A percentile compares a stretch with the other conserved stretches of the same genome.
These are phyloP conservation scores for Folsomia candida DNA, from an alignment of 2,888 invertebrate species.

Conservation along the genomic window DNA sequence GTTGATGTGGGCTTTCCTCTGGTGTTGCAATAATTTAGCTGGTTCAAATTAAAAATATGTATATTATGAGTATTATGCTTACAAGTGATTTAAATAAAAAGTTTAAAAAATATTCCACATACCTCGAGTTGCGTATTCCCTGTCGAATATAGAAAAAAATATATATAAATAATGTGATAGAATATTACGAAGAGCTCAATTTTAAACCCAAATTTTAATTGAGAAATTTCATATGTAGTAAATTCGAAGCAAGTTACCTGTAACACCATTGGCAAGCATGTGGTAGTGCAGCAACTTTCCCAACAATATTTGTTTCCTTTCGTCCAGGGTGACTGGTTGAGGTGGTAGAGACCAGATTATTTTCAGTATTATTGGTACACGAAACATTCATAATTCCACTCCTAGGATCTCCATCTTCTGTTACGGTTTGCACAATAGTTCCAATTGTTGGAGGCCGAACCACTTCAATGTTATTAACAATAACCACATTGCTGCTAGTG, in stretches of 20 bases:
- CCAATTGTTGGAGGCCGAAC: slow-evolving; percentile 22
- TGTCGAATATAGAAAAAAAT: no score
- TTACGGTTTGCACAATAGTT: slow-evolving; percentile 35
- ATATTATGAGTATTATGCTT: no score
- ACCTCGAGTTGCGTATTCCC: no score
- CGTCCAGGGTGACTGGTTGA: slow-evolving; percentile 21
- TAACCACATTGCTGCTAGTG: neutral
- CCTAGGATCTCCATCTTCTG: slow-evolving; percentile 26
- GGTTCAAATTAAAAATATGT: no score
- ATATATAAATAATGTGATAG: no score
- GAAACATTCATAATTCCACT: slow-evolving; percentile 20
- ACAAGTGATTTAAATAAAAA: no score
- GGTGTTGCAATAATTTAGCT: slow-evolving; percentile 60
- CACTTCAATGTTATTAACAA: neutral
- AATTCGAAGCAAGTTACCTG: slow-evolving; percentile 76
- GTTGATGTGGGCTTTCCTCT: slow-evolving; percentile 56
- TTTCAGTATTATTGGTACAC: slow-evolving; percentile 11
- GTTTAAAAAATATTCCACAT: no score
- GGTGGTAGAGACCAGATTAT: slow-evolving; percentile 27
- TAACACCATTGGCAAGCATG: slow-evolving; percentile 77
- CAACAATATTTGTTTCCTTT: slow-evolving; percentile 56
- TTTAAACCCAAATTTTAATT: no score
- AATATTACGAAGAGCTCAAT: no score
- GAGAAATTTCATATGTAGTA: no score
- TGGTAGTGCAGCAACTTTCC: slow-evolving; percentile 68